Conservation (phyloP, 2,113 vertebrate species). For the Oryzias melastigma region DNA sequence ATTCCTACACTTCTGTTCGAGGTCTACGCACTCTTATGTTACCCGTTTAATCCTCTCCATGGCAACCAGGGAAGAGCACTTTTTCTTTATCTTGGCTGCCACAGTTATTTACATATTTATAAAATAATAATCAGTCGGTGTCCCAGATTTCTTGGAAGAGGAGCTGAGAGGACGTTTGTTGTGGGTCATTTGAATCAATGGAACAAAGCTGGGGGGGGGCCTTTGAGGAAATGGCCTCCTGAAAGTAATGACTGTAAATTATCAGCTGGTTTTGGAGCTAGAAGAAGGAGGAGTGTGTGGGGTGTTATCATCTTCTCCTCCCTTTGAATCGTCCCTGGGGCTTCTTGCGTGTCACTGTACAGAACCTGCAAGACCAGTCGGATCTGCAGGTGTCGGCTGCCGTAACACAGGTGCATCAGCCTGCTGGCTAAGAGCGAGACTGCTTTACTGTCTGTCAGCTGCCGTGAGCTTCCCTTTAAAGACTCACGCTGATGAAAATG, state of each 20-base stretch:
- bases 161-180: constrained; percentile 19
- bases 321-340: not conserved
- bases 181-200: constrained; percentile 30
- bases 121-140: constrained; percentile 38
- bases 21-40: constrained; percentile 49
- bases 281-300: constrained; percentile 30
- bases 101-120: constrained; percentile 45
- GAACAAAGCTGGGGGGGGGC: constrained; percentile 13
- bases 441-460: constrained; percentile 31
- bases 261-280: constrained; percentile 13
- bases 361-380: constrained; percentile 42
- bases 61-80: constrained; percentile 53
- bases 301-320: not conserved
- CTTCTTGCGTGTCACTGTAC: constrained; percentile 8
- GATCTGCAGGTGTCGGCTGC: constrained; percentile 35
- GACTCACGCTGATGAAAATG: no score
- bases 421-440: constrained; percentile 7
- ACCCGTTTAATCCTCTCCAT: constrained; percentile 65
- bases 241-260: constrained; percentile 19
- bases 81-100: constrained; percentile 24
- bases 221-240: constrained; percentile 3
- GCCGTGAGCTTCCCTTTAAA: not conserved
- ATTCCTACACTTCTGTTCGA: constrained; percentile 58
- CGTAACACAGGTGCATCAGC: constrained; percentile 34
- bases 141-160: constrained; percentile 17